Evolutionary conservation across 2,797 vertebrate species (phyloP), one percentile per base, ranked within the genome.

Genomic region (Tangara arthus): DNA sequence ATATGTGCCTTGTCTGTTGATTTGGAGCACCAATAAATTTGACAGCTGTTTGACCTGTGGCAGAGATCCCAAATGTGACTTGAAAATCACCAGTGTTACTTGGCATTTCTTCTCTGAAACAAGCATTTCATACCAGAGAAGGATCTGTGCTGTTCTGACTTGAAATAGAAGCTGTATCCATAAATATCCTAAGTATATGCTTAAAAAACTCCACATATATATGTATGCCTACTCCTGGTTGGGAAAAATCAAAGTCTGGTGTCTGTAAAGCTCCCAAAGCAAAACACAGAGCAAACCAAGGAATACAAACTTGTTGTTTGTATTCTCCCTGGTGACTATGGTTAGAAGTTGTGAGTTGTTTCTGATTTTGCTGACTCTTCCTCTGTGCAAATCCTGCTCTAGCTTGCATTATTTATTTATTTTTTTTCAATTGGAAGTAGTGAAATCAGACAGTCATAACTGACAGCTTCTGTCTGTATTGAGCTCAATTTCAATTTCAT

Each of bases 1-100:
- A 82, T 18, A 12, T 75, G 30, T 46, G 23, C 70, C 94, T 87
- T 83, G 52, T 96, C 90, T 87, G 60, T 75, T 95, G 84, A 76
- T 92, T 89, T 75, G 78, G 92, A 93, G 47, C 55, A 63, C 63
- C 41, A 65, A 55, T 70, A 73, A 90, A 79, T 69, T 52, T 80
- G 87, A 92, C 56, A 57, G 59, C 27, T 65, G 44, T 64, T 78
- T 78, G 65, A 86, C 27, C 44, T 22, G 7, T 81, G 41, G 22
- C 84, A 86, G 68, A 72, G n/a, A 42, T 78, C 47, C 27, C 50
- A 88, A 83, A 86, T 75, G n/a, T 77, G 50, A 71, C 41, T 92
- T 79, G 66, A 76, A 88, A 88, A 84, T 86, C 41, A 60, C 27
- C 60, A 70, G 15, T 52, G n/a, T 49, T 72, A 53, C 39, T 64